Base-by-base conservation (phyloP, 2,113 vertebrate genomes). In the Lophotis ruficrista region DNA sequence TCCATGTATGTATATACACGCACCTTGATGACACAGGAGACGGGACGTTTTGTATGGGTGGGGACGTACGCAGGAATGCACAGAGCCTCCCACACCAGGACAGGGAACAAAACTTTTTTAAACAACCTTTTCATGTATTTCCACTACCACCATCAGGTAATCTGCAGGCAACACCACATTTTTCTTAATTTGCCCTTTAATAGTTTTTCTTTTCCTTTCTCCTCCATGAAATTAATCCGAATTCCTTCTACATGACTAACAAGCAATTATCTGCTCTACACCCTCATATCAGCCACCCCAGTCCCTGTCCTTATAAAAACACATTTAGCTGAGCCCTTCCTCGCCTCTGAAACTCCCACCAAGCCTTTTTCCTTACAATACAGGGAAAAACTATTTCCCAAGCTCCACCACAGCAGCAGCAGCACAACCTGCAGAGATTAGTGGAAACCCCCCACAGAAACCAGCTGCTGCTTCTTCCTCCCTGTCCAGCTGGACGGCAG, bases 61-160 rank as follows among this genome's bases (percentile, higher is more conserved):
- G 37, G 78, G 50, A 78, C 0, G 2, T 7, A 50, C 14, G 10
- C 0, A 22, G 72, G 38, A 89, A 82, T 8, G 48, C 14, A 31
- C 2, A 57, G 37, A 61, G 23, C 24, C 53, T 45, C 53, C 57
- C 17, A 51, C 24, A 25, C 3, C 30, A 75, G 12, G 31, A 30
- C 7, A 14, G 20, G 51, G 33, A 79, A 54, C 12, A n/a, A 1
- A 33, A n/a, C 25, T 3, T 54, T 54, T 81, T 62, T 70, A 24
- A 72, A 65, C 6, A 21, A 53, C 7, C 7, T 60, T 83, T 66
- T 31, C 22, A 51, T 28, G 0, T 17, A 69, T 28, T 69, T 71
- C 33, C 41, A 53, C 15, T 17, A 71, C 14, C 16, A 75, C 23
- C 33, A 69, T 4, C 15, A 61, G 23, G 14, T 41, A 68, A 58